These are phyloP conservation scores for Pseudococcus jackbeardsleyi DNA, from an alignment of 2,888 invertebrate genomes.

Conservation along the genomic window DNA sequence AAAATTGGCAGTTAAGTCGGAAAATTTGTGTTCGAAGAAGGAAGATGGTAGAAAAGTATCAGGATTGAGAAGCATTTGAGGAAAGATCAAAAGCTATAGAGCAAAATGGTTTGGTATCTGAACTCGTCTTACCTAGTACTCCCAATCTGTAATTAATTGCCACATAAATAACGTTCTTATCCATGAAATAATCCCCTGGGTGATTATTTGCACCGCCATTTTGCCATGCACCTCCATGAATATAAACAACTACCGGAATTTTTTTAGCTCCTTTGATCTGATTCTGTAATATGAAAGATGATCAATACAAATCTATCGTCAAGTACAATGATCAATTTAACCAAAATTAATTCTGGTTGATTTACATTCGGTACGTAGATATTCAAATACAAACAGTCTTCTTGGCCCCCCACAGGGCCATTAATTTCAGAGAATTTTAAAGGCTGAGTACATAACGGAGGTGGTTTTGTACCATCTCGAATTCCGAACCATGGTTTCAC, in stretches of 20 bases:
- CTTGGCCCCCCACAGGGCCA: neutral
- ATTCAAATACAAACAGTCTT: conserved; percentile 19
- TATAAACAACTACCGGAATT: conserved; percentile 68
- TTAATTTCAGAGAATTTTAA: neutral
- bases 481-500: neutral
- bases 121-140: conserved; percentile 69
- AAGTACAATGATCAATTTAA: neutral
- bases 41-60: no score
- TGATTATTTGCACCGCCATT: conserved; percentile 74
- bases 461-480: neutral
- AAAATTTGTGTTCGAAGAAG: no score
- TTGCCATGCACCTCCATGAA: conserved; percentile 74
- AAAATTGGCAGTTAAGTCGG: no score
- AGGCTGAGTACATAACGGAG: neutral
- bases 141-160: conserved; percentile 70
- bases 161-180: conserved; percentile 72
- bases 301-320: neutral
- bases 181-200: conserved; percentile 76
- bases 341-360: no score
- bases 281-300: neutral
- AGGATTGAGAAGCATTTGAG: no score
- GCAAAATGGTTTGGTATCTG: no score
- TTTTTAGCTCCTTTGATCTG: neutral
- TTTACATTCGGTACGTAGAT: neutral
- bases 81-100: no score